Percentiles rank a stretch among this genome's conserved stretches.
These are phyloP conservation scores for Tautogolabrus adspersus DNA, from an alignment of 2,113 vertebrate genomes.

Conservation along the genomic window DNA sequence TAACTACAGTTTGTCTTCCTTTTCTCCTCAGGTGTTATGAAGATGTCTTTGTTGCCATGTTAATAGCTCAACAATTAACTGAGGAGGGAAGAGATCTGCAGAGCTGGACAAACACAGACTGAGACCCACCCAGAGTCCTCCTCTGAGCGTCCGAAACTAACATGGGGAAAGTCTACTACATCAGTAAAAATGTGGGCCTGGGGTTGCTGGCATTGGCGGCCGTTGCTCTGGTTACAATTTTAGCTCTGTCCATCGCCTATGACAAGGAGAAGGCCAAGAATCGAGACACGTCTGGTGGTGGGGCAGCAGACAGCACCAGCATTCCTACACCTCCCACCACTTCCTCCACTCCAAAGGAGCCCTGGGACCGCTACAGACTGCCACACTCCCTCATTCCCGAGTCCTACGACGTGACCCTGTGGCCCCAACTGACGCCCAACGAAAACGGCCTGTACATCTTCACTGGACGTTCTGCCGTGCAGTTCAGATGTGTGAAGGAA, in stretches of 20 bases:
- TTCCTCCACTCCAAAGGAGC: neutral
- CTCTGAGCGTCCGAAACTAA: conserved; percentile 18
- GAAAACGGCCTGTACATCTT: conserved; percentile 83
- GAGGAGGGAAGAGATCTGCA: conserved; percentile 29
- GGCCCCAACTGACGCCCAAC: conserved; percentile 82
- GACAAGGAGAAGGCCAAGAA: conserved; percentile 86
- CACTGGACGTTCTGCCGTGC: conserved; percentile 83
- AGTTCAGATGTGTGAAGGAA: conserved; percentile 82
- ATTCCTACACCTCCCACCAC: neutral
- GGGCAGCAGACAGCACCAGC: fast-evolving
- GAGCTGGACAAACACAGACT: conserved; percentile 34
- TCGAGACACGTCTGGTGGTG: neutral
- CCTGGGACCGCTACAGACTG: conserved; percentile 89
- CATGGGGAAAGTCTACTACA: conserved; percentile 92
- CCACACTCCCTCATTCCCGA: conserved; percentile 82
- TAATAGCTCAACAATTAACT: conserved; percentile 67
- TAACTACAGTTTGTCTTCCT: neutral
- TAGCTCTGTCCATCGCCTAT: conserved; percentile 88
- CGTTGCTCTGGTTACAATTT: conserved; percentile 83
- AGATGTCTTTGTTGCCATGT: conserved; percentile 39
- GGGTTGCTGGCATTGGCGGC: conserved; percentile 77
- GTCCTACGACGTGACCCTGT: conserved; percentile 85
- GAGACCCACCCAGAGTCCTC: conserved; percentile 8
- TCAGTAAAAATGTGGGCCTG: conserved; percentile 86
- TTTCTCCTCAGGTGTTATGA: conserved; percentile 41